Base-by-base conservation (phyloP, 2,797 vertebrate species). In the Coracias cyanogaster region DNA sequence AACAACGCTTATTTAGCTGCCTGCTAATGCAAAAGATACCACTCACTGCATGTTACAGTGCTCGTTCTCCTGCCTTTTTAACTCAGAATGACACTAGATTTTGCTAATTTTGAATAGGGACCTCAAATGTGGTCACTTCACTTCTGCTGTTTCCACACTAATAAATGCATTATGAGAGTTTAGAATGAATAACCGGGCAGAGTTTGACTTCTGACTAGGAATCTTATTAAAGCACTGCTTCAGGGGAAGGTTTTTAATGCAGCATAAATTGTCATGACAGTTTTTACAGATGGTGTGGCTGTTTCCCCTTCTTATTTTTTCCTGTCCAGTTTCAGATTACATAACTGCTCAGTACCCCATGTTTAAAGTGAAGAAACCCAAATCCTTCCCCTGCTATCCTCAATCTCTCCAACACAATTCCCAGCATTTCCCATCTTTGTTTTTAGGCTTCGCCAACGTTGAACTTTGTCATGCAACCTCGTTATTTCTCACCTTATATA, bases 181-280 rank as follows among this genome's bases (percentile, higher is more conserved):
- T 92, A 96, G 96, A 96, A 96, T 94, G 92, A 97, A 96, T 98
- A 96, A 97, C 93, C 60, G 77, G 62, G 92, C 90, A 90, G 91
- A 94, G 82, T 96, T 96, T 96, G 96, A 96, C 96, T 97, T 97
- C 93, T 94, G 94, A 97, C 94, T 97, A 89, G 80, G 89, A 97
- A 96, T 97, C 97, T 97, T 97, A 98, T 98, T 98, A 98, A 98
- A 98, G 96, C 88, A 93, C 90, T 93, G 94, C 97, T 98, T 91
- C 97, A 92, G 97, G 98, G 98, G 72, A 97, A 89, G 95, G 91
- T 96, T 98, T 97, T 97, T 90, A 97, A 97, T 91, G 96, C 91
- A 93, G 95, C 94, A 94, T 97, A 96, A 97, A 97, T 97, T 97
- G 96, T 97, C 80, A 3, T 95, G 93, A 94, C 95, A 97, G 91